These are phyloP conservation scores for Lagocephalus sceleratus DNA, from an alignment of 2,797 vertebrate species.

Conservation along the genomic window DNA sequence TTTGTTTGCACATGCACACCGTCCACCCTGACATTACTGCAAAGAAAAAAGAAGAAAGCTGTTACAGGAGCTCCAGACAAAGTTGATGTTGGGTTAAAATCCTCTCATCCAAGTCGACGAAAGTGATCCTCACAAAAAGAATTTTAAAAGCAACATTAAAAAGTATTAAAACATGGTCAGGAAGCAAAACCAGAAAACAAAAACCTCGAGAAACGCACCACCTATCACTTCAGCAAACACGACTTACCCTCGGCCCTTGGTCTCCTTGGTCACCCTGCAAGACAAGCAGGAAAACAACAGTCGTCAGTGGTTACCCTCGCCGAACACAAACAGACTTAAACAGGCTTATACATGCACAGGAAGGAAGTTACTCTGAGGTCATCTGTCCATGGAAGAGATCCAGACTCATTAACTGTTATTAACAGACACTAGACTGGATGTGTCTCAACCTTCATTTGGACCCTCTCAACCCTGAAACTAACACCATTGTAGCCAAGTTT, in stretches of 20 bases:
- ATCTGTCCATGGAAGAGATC: slow-evolving; percentile 18
- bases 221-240: slow-evolving; percentile 14
- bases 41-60: neutral
- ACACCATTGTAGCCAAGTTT: too few relatives aligned
- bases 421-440: neutral
- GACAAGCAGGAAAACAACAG: slow-evolving; percentile 58
- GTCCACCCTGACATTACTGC: slow-evolving; percentile 9
- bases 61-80: too few relatives aligned
- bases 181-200: too few relatives aligned
- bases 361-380: slow-evolving; percentile 47
- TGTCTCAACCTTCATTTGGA: slow-evolving; percentile 36
- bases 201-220: too few relatives aligned
- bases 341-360: slow-evolving; percentile 17
- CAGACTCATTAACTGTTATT: slow-evolving; percentile 30
- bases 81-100: too few relatives aligned
- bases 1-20: slow-evolving; percentile 8
- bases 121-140: too few relatives aligned
- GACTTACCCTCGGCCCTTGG: slow-evolving; percentile 87
- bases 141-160: too few relatives aligned
- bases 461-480: too few relatives aligned
- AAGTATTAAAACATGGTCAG: too few relatives aligned
- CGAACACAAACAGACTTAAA: too few relatives aligned
- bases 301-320: slow-evolving; percentile 46
- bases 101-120: too few relatives aligned
- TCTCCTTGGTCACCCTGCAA: slow-evolving; percentile 90